Evolutionary conservation across 2,113 vertebrate genomes (phyloP).

Genomic region (Spea bombifrons): DNA sequence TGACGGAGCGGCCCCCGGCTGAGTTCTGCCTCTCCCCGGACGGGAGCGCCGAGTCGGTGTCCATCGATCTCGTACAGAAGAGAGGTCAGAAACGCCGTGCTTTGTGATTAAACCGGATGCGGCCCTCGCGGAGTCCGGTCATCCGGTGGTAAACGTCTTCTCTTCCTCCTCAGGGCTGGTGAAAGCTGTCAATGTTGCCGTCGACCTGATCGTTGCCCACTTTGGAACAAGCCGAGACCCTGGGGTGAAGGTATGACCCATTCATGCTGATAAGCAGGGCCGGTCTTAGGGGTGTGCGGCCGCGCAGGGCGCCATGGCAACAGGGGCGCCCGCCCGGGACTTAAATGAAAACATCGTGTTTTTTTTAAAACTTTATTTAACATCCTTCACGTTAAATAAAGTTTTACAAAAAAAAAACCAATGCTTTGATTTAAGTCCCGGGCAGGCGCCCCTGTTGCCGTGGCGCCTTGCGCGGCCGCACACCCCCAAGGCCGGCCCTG

Average conservation of each 20-base stretch:
- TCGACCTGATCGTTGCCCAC: constrained; percentile 94
- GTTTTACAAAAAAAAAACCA: no score
- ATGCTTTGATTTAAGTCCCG: no score
- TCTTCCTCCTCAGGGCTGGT: constrained; percentile 72
- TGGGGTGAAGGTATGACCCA: constrained; percentile 80
- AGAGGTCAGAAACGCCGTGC: constrained; percentile 66
- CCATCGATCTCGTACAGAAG: constrained; percentile 87
- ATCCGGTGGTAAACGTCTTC: background rate
- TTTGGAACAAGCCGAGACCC: constrained; percentile 92
- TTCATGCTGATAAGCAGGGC: no score
- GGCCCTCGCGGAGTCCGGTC: background rate
- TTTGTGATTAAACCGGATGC: background rate
- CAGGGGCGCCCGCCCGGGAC: no score
- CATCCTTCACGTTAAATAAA: no score
- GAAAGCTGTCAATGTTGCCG: constrained; percentile 90
- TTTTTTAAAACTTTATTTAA: no score
- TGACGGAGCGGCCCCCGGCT: constrained; percentile 88
- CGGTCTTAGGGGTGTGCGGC: no score
- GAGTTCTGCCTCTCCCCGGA: constrained; percentile 97
- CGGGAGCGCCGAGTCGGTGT: constrained; percentile 75
- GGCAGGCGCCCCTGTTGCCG: no score
- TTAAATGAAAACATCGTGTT: no score
- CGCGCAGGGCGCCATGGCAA: no score
- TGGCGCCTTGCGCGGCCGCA: no score
- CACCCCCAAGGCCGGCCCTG: no score